phyloP scores from a whole-genome alignment of 2,113 vertebrate species.

The Ctenodactylus gundi region DNA sequence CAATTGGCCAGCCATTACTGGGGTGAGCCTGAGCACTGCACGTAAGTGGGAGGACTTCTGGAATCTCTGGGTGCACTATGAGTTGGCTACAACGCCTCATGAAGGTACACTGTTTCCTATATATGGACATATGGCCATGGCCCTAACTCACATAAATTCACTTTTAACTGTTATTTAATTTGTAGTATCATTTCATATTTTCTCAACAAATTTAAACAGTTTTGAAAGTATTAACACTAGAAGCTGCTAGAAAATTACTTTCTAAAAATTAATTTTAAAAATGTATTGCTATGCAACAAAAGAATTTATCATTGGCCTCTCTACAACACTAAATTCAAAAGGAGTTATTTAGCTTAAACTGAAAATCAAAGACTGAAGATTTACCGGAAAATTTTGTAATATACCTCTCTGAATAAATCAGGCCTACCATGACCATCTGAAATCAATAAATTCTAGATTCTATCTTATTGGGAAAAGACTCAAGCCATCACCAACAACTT shows the following conservation, averaged over 20 bases:
- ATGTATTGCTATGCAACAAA: neutral
- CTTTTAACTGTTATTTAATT: neutral
- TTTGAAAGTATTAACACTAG: slow-evolving; percentile 20
- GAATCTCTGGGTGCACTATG: neutral
- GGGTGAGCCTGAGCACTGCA: rapidly evolving
- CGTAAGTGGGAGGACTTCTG: neutral
- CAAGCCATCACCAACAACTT: slow-evolving; percentile 51
- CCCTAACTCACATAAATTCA: neutral
- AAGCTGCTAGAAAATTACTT: slow-evolving; percentile 17
- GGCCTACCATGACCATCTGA: slow-evolving; percentile 37
- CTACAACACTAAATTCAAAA: slow-evolving; percentile 31
- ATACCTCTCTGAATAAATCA: slow-evolving; percentile 36
- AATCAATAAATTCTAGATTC: slow-evolving; percentile 57
- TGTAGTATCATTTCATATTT: neutral
- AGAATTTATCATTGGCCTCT: neutral
- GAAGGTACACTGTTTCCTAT: neutral
- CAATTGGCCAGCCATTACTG: neutral
- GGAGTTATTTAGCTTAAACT: neutral
- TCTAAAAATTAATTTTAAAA: slow-evolving; percentile 48
- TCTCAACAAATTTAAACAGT: neutral
- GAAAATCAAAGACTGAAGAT: neutral
- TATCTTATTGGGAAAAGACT: slow-evolving; percentile 30
- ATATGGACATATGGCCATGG: neutral
- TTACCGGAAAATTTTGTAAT: slow-evolving; percentile 28
- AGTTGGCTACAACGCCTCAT: neutral